Evolutionary conservation across 2,888 invertebrate genomes (phyloP).

Genomic region (Drosophila formosana): DNA sequence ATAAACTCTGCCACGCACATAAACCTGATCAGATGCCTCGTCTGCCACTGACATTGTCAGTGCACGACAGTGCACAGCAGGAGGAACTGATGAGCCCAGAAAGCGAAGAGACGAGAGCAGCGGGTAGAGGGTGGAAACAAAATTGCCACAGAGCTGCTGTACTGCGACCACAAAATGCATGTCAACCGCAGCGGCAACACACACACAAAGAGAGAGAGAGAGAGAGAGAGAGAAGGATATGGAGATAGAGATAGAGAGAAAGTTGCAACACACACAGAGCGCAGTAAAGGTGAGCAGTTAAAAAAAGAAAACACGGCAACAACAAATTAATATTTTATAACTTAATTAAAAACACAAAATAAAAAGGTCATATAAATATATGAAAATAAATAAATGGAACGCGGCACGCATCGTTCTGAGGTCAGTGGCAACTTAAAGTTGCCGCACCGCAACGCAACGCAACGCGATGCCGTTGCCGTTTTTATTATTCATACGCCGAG

Average conservation of each 20-base stretch:
- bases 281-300: constrained; percentile 17
- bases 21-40: constrained; percentile 44
- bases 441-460: constrained; percentile 16
- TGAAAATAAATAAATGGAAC: constrained; percentile 55
- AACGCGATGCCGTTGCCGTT: constrained; percentile 8
- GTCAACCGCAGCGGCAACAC: constrained; percentile 64
- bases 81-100: constrained; percentile 4
- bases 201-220: not conserved
- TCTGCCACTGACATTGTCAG: constrained; percentile 37
- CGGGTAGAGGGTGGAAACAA: constrained; percentile 1
- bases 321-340: constrained; percentile 77
- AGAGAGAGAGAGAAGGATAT: not conserved
- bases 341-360: constrained; percentile 75
- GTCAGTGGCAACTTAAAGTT: constrained; percentile 59
- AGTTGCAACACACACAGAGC: constrained; percentile 8
- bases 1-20: constrained; percentile 50
- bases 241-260: not conserved
- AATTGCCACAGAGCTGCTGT: constrained; percentile 43
- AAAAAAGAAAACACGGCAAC: constrained; percentile 16
- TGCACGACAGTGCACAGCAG: constrained; percentile 37
- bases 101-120: not conserved
- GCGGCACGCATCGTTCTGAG: constrained; percentile 37
- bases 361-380: constrained; percentile 54
- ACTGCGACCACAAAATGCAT: constrained; percentile 73
- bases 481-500: constrained; percentile 67